Conservation (phyloP, 2,113 vertebrate species). For the Cynocephalus volans region DNA sequence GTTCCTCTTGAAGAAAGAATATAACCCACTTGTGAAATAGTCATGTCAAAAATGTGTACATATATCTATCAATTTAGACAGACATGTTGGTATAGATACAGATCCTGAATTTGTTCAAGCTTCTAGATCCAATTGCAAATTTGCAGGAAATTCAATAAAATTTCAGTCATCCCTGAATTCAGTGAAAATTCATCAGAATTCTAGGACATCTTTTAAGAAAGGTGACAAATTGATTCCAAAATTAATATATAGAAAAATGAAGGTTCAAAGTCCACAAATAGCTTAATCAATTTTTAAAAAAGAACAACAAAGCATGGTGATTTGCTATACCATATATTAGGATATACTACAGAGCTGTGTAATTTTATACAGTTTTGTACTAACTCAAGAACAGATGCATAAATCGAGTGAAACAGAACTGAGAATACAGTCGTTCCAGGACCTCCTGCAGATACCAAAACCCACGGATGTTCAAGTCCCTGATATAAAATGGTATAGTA, state of each 20-base stretch:
- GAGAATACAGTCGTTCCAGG: background rate
- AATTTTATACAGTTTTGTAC: slow-evolving; percentile 15
- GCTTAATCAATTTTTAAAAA: slow-evolving; percentile 24
- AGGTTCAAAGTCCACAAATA: slow-evolving; percentile 21
- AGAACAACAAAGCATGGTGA: background rate
- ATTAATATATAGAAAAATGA: slow-evolving; percentile 40
- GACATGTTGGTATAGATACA: background rate
- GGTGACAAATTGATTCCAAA: slow-evolving; percentile 58
- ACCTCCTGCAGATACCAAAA: no score
- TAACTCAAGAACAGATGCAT: slow-evolving; percentile 46
- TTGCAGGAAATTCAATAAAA: slow-evolving; percentile 1
- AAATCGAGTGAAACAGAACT: slow-evolving; percentile 8
- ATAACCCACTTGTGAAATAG: background rate
- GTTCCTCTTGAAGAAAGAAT: background rate
- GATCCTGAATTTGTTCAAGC: background rate
- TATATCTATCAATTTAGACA: background rate
- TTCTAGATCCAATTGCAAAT: background rate
- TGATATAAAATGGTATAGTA: no score
- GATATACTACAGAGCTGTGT: background rate
- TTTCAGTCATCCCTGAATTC: slow-evolving; percentile 31
- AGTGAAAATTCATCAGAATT: slow-evolving; percentile 55
- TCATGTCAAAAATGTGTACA: background rate
- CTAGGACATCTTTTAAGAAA: slow-evolving; percentile 20
- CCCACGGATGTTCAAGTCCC: no score
- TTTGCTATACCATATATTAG: background rate